phyloP scores from a whole-genome alignment of 2,113 vertebrate genomes.

The Octodon degus region DNA sequence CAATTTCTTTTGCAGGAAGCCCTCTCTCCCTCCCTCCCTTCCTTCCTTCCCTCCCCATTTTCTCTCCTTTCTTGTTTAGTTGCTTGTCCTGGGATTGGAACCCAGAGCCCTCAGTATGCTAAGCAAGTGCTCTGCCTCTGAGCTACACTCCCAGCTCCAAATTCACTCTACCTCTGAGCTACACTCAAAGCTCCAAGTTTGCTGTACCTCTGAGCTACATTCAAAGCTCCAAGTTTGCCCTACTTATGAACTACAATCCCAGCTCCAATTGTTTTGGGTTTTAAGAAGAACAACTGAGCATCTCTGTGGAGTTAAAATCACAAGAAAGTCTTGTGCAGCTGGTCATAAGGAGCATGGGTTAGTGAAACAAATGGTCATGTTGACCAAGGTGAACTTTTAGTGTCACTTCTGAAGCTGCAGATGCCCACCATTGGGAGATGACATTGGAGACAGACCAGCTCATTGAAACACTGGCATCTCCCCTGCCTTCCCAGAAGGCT shows the following conservation, averaged over 20 bases:
- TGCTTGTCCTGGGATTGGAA: background rate
- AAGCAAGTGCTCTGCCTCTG: background rate
- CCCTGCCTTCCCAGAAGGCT: background rate
- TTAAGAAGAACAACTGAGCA: background rate
- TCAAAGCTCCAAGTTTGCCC: too few species aligned
- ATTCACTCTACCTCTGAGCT: background rate
- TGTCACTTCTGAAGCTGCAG: background rate
- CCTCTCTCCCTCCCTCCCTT: background rate
- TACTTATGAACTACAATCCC: background rate
- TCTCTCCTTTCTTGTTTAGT: background rate
- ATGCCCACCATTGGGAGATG: background rate
- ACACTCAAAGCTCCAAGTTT: too few species aligned
- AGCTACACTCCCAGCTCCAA: too few species aligned
- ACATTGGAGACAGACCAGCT: background rate
- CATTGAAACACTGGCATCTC: accelerated
- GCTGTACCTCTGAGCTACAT: too few species aligned
- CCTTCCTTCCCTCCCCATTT: too few species aligned
- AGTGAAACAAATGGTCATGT: background rate
- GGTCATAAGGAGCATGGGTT: background rate
- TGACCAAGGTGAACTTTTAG: background rate
- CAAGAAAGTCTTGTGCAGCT: background rate
- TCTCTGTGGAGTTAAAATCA: background rate
- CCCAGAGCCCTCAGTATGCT: background rate
- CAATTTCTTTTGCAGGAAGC: background rate
- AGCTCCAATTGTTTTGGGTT: background rate